A percentile compares a stretch with the other conserved stretches of the same genome.
Conservation (phyloP, 2,113 vertebrate species). For the Eolophus roseicapilla region DNA sequence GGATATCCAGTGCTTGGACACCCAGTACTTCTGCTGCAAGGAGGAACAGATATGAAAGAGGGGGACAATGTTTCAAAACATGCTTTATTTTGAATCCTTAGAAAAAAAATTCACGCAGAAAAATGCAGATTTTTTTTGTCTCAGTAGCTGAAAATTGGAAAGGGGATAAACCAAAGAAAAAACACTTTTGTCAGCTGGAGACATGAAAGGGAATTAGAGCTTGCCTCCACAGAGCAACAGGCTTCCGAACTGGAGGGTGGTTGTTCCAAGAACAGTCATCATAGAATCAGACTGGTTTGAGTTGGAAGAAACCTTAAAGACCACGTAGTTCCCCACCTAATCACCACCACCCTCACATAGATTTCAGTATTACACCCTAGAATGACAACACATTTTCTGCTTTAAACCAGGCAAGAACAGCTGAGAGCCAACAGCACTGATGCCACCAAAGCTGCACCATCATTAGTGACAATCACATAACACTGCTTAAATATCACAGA, state of each 20-base stretch:
- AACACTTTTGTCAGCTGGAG: neutral
- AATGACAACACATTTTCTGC: neutral
- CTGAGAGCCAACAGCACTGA: neutral
- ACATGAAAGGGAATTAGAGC: neutral
- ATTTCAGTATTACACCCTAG: neutral
- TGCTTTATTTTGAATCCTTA: neutral
- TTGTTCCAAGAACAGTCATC: neutral
- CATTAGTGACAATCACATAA: rapidly evolving
- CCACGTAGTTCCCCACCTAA: neutral
- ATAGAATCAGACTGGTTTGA: neutral
- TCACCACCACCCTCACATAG: neutral
- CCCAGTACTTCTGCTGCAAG: neutral
- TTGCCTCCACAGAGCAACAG: neutral
- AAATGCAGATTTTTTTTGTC: neutral
- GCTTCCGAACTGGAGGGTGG: neutral
- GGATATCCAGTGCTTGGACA: neutral
- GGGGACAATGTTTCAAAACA: neutral
- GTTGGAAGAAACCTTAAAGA: neutral
- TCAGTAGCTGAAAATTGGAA: neutral
- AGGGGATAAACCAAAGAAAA: neutral
- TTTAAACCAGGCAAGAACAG: neutral
- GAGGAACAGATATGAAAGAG: neutral
- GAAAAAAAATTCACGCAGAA: neutral
- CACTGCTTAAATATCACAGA: neutral
- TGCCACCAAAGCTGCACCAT: neutral